phyloP scores from a whole-genome alignment of 1,140 invertebrate genomes.

The Drosophila hydei region DNA sequence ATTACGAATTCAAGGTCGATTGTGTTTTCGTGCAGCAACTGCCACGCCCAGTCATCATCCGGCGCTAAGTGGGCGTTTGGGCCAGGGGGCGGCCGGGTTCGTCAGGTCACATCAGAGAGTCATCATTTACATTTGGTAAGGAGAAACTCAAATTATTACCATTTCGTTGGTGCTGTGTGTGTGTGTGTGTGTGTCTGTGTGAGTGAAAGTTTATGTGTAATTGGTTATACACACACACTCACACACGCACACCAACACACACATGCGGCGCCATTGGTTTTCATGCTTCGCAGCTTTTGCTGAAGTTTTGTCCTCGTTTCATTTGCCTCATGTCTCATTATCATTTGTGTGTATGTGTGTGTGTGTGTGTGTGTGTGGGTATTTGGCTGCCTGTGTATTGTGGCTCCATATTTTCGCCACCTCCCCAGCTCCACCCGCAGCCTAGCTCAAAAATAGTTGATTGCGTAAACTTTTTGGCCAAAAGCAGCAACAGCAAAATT shows the following conservation, averaged over 20 bases:
- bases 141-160: conserved; percentile 49
- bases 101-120: conserved; percentile 34
- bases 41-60: conserved; percentile 30
- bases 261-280: conserved; percentile 68
- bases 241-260: conserved; percentile 1
- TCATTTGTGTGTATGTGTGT: conserved; percentile 16
- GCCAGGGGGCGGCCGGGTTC: not conserved
- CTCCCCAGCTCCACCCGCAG: not conserved
- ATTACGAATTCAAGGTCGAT: conserved; percentile 61
- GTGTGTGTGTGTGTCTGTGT: conserved; percentile 21
- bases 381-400: conserved; percentile 8
- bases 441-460: conserved; percentile 47
- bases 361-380: conserved; percentile 11
- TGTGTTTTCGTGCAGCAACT: conserved; percentile 42
- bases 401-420: conserved; percentile 42
- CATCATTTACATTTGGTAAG: conserved; percentile 50
- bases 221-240: conserved; percentile 21
- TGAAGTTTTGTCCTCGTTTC: conserved; percentile 72
- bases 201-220: conserved; percentile 32
- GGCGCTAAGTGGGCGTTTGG: conserved; percentile 10
- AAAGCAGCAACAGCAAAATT: conserved; percentile 31
- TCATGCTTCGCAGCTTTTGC: conserved; percentile 61
- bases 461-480: conserved; percentile 52
- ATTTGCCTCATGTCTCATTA: conserved; percentile 38
- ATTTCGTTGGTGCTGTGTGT: conserved; percentile 8